phyloP scores from a whole-genome alignment of 2,113 vertebrate genomes.

The Scomber japonicus region DNA sequence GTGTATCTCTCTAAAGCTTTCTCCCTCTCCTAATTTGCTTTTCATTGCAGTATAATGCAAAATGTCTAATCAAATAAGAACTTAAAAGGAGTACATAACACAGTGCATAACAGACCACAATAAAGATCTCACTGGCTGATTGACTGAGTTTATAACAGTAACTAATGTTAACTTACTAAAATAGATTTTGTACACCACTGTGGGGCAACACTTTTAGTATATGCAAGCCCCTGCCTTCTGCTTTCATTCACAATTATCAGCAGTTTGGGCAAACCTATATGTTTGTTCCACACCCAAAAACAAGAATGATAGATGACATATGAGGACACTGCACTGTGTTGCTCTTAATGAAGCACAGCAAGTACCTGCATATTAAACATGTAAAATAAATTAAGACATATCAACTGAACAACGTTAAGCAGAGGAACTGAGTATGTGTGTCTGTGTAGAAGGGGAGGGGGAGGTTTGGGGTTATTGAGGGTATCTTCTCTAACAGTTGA shows the following conservation, averaged over 20 bases:
- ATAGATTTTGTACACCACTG: not conserved
- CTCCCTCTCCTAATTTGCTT: not conserved
- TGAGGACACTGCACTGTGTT: not conserved
- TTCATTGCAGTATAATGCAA: not conserved
- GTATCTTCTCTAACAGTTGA: constrained; percentile 75
- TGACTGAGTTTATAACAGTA: constrained; percentile 1
- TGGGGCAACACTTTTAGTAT: not conserved
- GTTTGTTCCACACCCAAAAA: not conserved
- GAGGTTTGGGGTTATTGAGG: constrained; percentile 54
- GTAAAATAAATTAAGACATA: constrained; percentile 35
- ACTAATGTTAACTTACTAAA: constrained; percentile 2
- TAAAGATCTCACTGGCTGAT: not conserved
- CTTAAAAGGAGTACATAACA: not conserved
- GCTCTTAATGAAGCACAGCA: constrained; percentile 32
- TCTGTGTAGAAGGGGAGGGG: not conserved
- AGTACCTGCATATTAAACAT: constrained; percentile 22
- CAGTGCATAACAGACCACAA: constrained; percentile 15
- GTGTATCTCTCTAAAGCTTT: not conserved
- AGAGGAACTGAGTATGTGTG: not conserved
- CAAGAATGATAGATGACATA: constrained; percentile 9
- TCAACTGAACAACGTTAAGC: constrained; percentile 34
- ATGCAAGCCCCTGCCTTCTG: not conserved
- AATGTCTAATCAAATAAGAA: constrained; percentile 17
- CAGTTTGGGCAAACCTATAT: not conserved
- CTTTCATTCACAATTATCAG: not conserved